Evolutionary conservation across 2,888 invertebrate genomes (phyloP), one percentile per base, ranked within the genome.

Genomic region (Drosophila putrida): DNA sequence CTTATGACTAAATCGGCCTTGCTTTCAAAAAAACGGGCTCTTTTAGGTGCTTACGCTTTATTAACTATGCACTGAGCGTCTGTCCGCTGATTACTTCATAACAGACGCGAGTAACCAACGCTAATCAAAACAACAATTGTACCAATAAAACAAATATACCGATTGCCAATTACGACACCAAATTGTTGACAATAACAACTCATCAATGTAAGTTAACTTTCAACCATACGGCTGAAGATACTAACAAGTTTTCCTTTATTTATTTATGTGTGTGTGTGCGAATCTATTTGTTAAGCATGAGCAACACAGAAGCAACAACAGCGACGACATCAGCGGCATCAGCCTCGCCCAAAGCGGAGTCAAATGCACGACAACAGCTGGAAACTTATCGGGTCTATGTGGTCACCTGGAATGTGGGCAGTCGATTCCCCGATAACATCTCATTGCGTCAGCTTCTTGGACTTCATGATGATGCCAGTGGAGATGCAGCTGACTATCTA

Each of bases 381-480:
- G 82, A 71, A 9, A 85, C 83, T 4, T 90, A 96, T 96, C 90
- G 84, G 0, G 93, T 97, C 76, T 97, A 96, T 92, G 94, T 97
- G 84, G 95, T 96, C 46, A 98, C 98, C 43, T 98, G 97, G 95
- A 98, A 98, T 94, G 98, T 98, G 57, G 97, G 97, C 38, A 96
- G 96, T 0, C 95, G 95, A 88, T 94, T 94, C 74, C 96, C 96
- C 35, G 95, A 96, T 87, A 95, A 96, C 91, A 93, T 96, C 25
- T 94, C 95, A 77, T 93, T 98, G 31, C 94, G 95, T 79, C 94
- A 95, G 43, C 93, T 97, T 49, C 91, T 97, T 55, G 95, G 95
- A 51, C 93, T 97, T 57, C 94, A 94, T 65, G 69, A 85, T 6
- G 68, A 69, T 1, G 93, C 94, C 10, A 94, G 94, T 78, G 94